Evolutionary conservation across 2,888 invertebrate species (phyloP).

Genomic region (Plagodis pulveraria): DNA sequence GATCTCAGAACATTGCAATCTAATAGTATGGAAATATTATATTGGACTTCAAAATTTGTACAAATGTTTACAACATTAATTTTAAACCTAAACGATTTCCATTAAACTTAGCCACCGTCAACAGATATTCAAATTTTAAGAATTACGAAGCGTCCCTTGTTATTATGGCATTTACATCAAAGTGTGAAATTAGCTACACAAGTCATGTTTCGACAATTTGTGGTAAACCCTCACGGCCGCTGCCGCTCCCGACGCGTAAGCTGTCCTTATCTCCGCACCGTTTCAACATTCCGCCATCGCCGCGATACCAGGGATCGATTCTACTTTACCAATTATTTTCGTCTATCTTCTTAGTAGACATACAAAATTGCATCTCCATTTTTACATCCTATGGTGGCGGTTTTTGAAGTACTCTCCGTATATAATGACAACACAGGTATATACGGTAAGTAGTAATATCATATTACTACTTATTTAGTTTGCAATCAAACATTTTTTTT

Average conservation of each 20-base stretch:
- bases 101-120: constrained; percentile 1
- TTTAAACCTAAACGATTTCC: constrained; percentile 2
- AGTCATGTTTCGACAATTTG: constrained; percentile 71
- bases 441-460: too few relatives aligned
- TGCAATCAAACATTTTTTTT: too few relatives aligned
- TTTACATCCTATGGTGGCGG: too few relatives aligned
- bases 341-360: too few relatives aligned
- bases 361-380: too few relatives aligned
- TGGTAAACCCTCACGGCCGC: constrained; percentile 62
- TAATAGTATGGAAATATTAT: too few relatives aligned
- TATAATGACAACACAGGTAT: too few relatives aligned
- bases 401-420: too few relatives aligned
- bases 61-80: not conserved
- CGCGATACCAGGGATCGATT: too few relatives aligned
- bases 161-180: constrained; percentile 55
- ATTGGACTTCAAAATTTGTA: not conserved
- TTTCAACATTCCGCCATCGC: constrained; percentile 10
- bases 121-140: constrained; percentile 8
- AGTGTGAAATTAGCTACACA: constrained; percentile 53
- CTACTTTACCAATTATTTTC: too few relatives aligned
- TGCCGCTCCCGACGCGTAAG: constrained; percentile 54
- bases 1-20: too few relatives aligned
- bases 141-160: constrained; percentile 38
- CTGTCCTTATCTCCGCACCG: constrained; percentile 60
- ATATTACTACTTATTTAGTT: too few relatives aligned